Conservation (phyloP, 2,797 vertebrate species). For the Pangasius sanitwongsei region DNA sequence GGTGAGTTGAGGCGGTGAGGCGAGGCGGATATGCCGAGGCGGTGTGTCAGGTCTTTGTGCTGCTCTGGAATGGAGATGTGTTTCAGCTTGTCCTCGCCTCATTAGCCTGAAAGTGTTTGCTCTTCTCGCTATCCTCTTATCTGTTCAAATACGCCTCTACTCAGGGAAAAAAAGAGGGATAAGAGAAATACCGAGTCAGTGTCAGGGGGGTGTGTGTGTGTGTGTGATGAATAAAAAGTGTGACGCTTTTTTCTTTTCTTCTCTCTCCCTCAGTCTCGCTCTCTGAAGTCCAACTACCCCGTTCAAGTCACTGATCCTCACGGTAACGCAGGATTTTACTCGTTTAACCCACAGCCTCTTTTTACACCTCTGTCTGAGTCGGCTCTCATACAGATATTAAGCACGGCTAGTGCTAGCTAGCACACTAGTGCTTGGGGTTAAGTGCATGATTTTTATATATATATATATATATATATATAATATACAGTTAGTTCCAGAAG, state of each 20-base stretch:
- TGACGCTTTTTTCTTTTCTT: constrained; percentile 36
- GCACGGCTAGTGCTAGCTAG: background rate
- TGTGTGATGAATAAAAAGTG: constrained; percentile 6
- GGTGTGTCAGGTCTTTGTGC: constrained; percentile 19
- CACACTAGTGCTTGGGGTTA: background rate
- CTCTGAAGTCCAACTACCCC: constrained; percentile 86
- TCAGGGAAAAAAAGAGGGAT: constrained; percentile 34
- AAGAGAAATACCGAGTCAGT: constrained; percentile 44
- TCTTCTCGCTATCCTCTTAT: constrained; percentile 26
- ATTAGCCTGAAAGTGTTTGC: constrained; percentile 48
- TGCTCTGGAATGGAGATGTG: constrained; percentile 44
- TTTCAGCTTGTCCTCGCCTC: constrained; percentile 50
- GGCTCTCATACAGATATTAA: background rate
- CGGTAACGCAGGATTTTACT: constrained; percentile 68
- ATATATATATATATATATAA: no score
- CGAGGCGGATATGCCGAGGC: background rate
- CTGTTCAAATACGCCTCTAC: constrained; percentile 41
- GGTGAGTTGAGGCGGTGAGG: background rate
- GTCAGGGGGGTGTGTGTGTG: constrained; percentile 20
- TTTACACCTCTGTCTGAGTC: background rate
- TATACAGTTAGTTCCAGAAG: no score
- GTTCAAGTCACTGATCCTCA: constrained; percentile 91
- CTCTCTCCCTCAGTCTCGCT: constrained; percentile 66
- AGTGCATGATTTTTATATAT: background rate
- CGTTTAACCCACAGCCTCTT: background rate